These are phyloP conservation scores for Hippocampus zosterae DNA, from an alignment of 2,113 vertebrate genomes.

Conservation along the genomic window DNA sequence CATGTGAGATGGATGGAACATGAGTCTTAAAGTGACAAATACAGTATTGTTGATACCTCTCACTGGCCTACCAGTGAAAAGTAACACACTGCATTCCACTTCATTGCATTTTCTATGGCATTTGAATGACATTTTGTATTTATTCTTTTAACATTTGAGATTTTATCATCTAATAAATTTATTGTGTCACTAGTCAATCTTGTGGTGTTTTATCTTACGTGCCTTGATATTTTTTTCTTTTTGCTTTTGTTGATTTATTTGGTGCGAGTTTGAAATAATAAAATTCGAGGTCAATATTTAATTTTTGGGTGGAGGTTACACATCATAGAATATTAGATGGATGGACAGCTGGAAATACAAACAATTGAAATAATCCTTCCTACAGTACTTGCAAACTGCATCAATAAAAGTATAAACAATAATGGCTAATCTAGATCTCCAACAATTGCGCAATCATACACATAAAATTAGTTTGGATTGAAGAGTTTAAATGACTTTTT, in stretches of 20 bases:
- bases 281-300: conserved; percentile 4
- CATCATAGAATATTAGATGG: not conserved
- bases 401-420: not conserved
- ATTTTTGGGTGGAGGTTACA: not conserved
- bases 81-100: conserved; percentile 33
- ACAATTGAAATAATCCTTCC: not conserved
- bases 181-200: not conserved
- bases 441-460: not conserved
- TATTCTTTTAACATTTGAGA: conserved; percentile 36
- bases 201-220: not conserved
- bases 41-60: conserved; percentile 22
- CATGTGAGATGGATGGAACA: conserved; percentile 7
- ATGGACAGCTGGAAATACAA: not conserved
- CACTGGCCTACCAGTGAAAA: conserved; percentile 25
- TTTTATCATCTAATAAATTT: conserved; percentile 29
- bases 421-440: not conserved
- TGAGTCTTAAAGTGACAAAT: conserved; percentile 20
- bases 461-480: too few relatives aligned
- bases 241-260: conserved; percentile 11
- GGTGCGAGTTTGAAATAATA: conserved; percentile 50
- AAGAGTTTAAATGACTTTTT: not conserved
- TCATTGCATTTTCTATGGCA: conserved; percentile 18
- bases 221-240: conserved; percentile 21
- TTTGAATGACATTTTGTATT: conserved; percentile 43
- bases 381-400: too few relatives aligned